These are phyloP conservation scores for Toxotes lorentzi DNA, from an alignment of 2,797 vertebrate genomes.

Conservation along the genomic window DNA sequence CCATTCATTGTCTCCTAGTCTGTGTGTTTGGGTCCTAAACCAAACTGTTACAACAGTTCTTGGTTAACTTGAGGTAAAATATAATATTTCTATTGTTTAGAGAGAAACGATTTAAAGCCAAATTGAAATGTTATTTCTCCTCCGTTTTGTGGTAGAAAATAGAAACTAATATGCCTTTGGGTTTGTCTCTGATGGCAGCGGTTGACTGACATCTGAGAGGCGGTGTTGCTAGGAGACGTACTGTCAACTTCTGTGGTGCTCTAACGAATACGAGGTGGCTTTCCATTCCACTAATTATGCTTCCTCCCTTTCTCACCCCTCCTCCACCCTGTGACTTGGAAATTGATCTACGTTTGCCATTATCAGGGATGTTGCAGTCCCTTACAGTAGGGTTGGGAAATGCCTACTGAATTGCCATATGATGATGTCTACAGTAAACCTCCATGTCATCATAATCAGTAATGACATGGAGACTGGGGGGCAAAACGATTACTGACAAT, in stretches of 20 bases:
- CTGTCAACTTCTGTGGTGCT: not conserved
- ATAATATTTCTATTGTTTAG: not conserved
- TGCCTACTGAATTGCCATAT: not conserved
- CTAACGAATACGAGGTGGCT: not conserved
- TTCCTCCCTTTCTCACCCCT: not conserved
- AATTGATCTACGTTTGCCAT: not conserved
- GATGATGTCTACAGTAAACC: not conserved
- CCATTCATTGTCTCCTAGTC: too few relatives aligned
- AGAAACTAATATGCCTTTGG: not conserved
- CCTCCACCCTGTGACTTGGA: not conserved
- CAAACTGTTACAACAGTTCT: not conserved
- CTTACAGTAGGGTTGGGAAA: too few relatives aligned
- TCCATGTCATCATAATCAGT: too few relatives aligned
- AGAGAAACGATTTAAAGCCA: not conserved
- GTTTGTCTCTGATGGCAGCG: not conserved
- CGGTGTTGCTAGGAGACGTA: not conserved
- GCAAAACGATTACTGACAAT: too few relatives aligned
- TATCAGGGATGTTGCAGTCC: not conserved
- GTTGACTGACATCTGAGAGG: not conserved
- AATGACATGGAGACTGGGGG: too few relatives aligned
- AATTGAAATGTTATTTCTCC: not conserved
- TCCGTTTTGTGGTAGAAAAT: not conserved
- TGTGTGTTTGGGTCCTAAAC: too few relatives aligned
- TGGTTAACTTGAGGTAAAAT: not conserved
- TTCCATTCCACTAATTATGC: not conserved